phyloP scores from a whole-genome alignment of 2,113 vertebrate genomes.

The Heliornis fulica region DNA sequence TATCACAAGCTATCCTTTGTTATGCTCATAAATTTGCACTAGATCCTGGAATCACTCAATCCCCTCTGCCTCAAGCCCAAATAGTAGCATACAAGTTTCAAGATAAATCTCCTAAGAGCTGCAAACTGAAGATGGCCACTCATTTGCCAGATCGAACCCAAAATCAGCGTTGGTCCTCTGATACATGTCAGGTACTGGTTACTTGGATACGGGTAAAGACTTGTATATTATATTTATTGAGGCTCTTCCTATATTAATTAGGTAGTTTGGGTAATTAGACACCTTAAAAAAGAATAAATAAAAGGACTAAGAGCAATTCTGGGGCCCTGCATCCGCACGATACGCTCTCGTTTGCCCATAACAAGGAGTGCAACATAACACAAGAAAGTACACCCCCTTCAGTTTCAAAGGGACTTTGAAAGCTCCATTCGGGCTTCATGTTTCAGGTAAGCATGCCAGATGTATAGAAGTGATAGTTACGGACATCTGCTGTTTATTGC shows the following conservation, averaged over 20 bases:
- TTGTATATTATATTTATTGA: background rate
- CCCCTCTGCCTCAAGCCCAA: background rate
- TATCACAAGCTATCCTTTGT: background rate
- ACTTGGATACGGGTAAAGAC: background rate
- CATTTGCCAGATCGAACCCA: background rate
- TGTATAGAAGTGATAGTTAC: background rate
- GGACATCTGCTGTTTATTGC: background rate
- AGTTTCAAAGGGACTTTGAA: background rate
- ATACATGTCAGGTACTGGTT: background rate
- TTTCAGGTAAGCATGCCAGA: background rate
- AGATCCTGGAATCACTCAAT: background rate
- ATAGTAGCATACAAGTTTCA: background rate
- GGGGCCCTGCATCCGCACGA: fast-evolving
- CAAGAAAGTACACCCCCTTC: background rate
- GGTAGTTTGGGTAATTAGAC: too few species aligned
- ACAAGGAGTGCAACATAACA: background rate
- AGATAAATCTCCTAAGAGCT: background rate
- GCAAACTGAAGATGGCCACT: background rate
- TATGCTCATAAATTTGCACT: background rate
- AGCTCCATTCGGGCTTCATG: background rate
- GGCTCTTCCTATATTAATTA: background rate
- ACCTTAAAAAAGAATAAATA: background rate
- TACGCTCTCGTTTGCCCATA: background rate
- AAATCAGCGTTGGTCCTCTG: background rate
- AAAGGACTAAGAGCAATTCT: background rate